A percentile compares a stretch with the other conserved stretches of the same genome.
Evolutionary conservation across 1,140 invertebrate genomes (phyloP).

Genomic region (Steinernema khuongi): DNA sequence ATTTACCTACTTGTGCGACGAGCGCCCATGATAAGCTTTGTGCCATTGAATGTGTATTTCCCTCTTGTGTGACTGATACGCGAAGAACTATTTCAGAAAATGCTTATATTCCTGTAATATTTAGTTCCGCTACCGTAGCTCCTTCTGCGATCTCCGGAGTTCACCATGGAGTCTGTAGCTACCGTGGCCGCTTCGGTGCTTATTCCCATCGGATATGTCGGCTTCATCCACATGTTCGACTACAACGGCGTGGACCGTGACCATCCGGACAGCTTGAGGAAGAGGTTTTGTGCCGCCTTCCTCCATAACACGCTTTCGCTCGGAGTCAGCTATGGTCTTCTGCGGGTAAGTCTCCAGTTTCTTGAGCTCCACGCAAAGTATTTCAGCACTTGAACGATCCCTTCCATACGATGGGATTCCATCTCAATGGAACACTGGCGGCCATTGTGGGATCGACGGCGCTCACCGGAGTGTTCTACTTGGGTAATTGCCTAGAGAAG

Average conservation of each 20-base stretch:
- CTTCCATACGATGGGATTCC: neutral
- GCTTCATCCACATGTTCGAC: neutral
- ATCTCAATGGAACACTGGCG: neutral
- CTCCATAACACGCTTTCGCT: neutral
- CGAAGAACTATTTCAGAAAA: too few species aligned
- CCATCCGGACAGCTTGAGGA: neutral
- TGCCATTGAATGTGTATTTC: too few species aligned
- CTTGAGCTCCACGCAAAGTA: neutral
- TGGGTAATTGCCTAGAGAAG: conserved; percentile 4
- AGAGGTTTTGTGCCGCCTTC: neutral
- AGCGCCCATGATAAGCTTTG: too few species aligned
- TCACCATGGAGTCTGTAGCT: neutral
- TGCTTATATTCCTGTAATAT: too few species aligned
- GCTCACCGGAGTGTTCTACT: neutral
- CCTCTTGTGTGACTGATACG: too few species aligned
- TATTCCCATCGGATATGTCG: neutral
- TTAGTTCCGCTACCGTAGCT: too few species aligned
- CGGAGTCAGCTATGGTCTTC: neutral
- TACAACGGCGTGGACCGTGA: conserved; percentile 1
- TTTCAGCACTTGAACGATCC: neutral
- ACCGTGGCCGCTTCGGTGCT: neutral
- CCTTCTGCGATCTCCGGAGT: neutral
- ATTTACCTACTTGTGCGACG: too few species aligned
- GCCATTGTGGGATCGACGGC: neutral
- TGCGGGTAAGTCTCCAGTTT: neutral